These are phyloP conservation scores for Drosophila neotestacea DNA, from an alignment of 2,888 invertebrate species.

Conservation along the genomic window DNA sequence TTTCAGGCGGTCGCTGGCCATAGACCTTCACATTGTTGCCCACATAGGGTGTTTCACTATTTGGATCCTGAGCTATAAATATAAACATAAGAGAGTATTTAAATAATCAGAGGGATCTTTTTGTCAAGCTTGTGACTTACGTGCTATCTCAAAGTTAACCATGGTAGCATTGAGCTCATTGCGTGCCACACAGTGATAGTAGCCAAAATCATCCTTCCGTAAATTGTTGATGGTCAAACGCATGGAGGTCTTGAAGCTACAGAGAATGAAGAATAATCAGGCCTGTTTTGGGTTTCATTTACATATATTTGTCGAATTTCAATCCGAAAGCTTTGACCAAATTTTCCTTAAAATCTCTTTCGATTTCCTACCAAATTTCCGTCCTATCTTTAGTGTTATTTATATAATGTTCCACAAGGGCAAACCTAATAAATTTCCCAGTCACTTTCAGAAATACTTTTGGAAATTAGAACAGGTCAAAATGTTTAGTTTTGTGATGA, in stretches of 20 bases:
- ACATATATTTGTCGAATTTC: too few relatives aligned
- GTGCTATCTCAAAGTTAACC: constrained; percentile 89
- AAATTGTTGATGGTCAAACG: constrained; percentile 91
- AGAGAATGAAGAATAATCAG: background rate
- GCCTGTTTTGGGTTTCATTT: too few relatives aligned
- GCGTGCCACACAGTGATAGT: constrained; percentile 94
- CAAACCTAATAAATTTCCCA: too few relatives aligned
- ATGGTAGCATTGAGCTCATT: constrained; percentile 93
- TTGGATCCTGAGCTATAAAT: constrained; percentile 86
- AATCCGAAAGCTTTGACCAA: too few relatives aligned
- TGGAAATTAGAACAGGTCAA: too few relatives aligned
- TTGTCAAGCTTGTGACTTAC: constrained; percentile 84
- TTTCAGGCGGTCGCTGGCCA: constrained; percentile 88
- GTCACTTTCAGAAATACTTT: too few relatives aligned
- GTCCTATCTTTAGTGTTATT: too few relatives aligned
- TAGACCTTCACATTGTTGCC: constrained; percentile 86
- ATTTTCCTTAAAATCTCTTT: too few relatives aligned
- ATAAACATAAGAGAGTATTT: background rate
- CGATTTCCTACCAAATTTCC: too few relatives aligned
- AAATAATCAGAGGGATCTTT: background rate
- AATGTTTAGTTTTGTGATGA: too few relatives aligned
- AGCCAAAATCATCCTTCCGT: constrained; percentile 89
- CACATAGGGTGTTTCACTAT: constrained; percentile 86
- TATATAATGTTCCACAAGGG: too few relatives aligned
- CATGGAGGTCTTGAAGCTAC: constrained; percentile 90